These are phyloP conservation scores for Phrynosoma platyrhinos DNA, from an alignment of 2,113 vertebrate species.

Conservation along the genomic window DNA sequence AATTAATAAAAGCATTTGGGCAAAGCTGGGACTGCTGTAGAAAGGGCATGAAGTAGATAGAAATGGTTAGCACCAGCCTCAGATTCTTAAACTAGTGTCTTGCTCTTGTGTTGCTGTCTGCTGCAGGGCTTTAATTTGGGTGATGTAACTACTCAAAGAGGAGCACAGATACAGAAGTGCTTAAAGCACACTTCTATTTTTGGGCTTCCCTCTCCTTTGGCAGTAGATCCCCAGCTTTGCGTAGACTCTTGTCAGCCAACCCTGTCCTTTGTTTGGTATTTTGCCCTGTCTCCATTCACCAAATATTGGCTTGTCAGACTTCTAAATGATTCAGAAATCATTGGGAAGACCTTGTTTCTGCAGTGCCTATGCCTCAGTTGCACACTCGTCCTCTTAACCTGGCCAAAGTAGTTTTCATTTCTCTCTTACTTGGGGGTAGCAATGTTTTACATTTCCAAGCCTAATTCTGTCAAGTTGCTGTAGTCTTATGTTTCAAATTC, in stretches of 20 bases:
- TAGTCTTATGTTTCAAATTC: not conserved
- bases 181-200: slow-evolving; percentile 50
- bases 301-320: not conserved
- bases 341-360: not conserved
- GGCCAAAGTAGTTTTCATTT: not conserved
- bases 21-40: not conserved
- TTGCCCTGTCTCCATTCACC: slow-evolving; percentile 11
- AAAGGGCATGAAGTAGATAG: not conserved
- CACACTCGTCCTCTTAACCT: not conserved
- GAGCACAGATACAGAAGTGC: fast-evolving
- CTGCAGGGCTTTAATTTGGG: not conserved
- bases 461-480: not conserved
- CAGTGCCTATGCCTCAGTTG: not conserved
- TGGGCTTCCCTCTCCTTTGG: slow-evolving; percentile 15
- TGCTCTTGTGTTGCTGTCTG: fast-evolving
- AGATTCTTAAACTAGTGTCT: not conserved
- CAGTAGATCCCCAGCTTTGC: not conserved
- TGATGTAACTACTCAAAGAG: not conserved
- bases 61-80: not conserved
- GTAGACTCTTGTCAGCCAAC: not conserved
- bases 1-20: not conserved
- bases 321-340: not conserved
- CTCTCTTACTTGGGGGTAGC: not conserved
- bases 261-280: not conserved
- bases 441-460: not conserved